Evolutionary conservation across 2,888 invertebrate species (phyloP), one percentile per base, ranked within the genome.

Genomic region (Leucania comma): DNA sequence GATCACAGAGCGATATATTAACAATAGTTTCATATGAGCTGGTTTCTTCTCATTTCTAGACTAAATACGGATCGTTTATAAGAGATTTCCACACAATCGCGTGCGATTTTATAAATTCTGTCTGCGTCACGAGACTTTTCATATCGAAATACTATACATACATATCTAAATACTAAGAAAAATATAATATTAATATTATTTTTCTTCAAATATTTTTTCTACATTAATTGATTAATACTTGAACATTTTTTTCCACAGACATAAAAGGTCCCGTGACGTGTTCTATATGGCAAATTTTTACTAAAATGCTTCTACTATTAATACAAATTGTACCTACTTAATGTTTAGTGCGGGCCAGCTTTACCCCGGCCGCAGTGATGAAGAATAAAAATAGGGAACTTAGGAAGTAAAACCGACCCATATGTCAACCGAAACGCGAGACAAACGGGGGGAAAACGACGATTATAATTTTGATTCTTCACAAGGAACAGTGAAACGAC

Each of bases 271-370:
- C 62, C 85, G 82, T 86, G 87, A 83, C 80, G 86, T 86, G 81
- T 17, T 80, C 73, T 72, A 72, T 78, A 90, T 89, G 90, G 91
- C 91, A 89, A 89, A 26, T 82, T 82, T 80, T 90, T 89, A 89
- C 86, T 85, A 88, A 93, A 91, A 91, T 84, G 89, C 87, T 89
- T 89, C 89, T 90, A 82, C 75, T 85, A 84, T 85, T 89, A 90
- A 86, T 85, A 92, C 89, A 90, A 93, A 92, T 93, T 94, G 91
- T 88, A 90, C 88, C 94, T 95, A 95, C 92, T 93, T 94, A 93
- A 87, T 70, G 78, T 86, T 92, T 91, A 90, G 86, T 86, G 82
- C 66, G 75, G 83, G 70, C 64, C 69, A 76, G 73, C 72, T 71
- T 67, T 77, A 84, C 75, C 80, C 82, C 81, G 72, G 74, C 72